phyloP scores from a whole-genome alignment of 2,113 vertebrate genomes.

The Oxyruncus cristatus region DNA sequence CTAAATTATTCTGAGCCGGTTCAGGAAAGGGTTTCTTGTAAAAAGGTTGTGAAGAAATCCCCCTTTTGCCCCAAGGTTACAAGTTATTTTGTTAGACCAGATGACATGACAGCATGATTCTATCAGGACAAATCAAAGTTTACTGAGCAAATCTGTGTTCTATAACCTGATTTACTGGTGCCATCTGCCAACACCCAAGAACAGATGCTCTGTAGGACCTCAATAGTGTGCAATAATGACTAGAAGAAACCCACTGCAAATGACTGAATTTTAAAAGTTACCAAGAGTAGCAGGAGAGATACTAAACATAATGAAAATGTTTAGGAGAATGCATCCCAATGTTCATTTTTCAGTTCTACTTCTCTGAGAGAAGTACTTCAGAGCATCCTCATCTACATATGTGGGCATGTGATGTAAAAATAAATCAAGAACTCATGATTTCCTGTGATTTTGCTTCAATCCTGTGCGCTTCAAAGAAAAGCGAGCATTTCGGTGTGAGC shows the following conservation, averaged over 20 bases:
- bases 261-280: constrained; percentile 10
- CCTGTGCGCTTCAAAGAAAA: not conserved
- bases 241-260: constrained; percentile 24
- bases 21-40: not conserved
- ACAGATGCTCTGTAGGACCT: constrained; percentile 50
- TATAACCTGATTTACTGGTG: constrained; percentile 59
- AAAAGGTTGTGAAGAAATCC: not conserved
- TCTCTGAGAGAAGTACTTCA: not conserved
- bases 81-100: constrained; percentile 25
- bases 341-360: not conserved
- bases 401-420: not conserved
- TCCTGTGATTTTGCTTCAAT: not conserved
- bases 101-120: constrained; percentile 46
- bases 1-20: not conserved
- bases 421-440: not conserved
- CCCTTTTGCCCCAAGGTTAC: constrained; percentile 4
- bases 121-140: constrained; percentile 63
- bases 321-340: not conserved
- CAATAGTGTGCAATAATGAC: constrained; percentile 27
- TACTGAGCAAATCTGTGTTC: constrained; percentile 54
- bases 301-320: not conserved
- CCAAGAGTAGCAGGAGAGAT: not conserved
- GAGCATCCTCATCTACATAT: not conserved
- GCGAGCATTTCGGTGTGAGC: not conserved
- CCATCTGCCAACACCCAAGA: constrained; percentile 59